Evolutionary conservation across 2,797 vertebrate genomes (phyloP), one percentile per base, ranked within the genome.

Genomic region (Muscicapa striata): DNA sequence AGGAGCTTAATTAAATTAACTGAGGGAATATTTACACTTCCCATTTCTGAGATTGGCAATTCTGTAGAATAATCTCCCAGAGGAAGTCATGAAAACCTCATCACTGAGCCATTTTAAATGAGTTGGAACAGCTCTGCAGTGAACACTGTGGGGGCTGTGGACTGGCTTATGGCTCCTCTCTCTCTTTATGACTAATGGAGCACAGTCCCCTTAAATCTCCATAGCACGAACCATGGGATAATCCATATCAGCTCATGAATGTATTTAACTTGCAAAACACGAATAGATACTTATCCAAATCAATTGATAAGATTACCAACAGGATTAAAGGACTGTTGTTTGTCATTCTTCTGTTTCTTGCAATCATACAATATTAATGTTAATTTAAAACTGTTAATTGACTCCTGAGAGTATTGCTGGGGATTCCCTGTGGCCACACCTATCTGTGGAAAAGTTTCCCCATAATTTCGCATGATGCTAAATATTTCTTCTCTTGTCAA

Each of bases 1-100:
- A 82, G 41, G 32, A 86, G 67, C 57, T 95, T 91, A 96, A 96
- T 94, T 93, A 91, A 96, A 97, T 96, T 96, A 96, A 91, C 87
- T 17, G 45, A 76, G 91, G 87, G 95, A 93, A 92, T 96, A 95
- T 97, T 96, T 97, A 93, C 94, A 90, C 62, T 95, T 93, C 87
- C 79, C 48, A 12, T 96, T 94, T 91, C 80, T 93, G 95, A 96
- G 89, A 96, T 94, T 73, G 66, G 36, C 63, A 61, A 74, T 93
- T 90, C 88, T 87, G 93, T 74, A 49, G 81, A 90, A 82, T 61
- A 89, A 77, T 89, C 6, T 97, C 94, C 94, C 88, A 92, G 72
- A 90, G 91, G 85, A 93, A 91, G 93, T 38, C 19, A 91, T 91
- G 87, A 94, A 95, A 96, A 93, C 85, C 74, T 91, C 94, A 94